Evolutionary conservation across 2,113 vertebrate species (phyloP).

Genomic region (Leptocoma aspasia): DNA sequence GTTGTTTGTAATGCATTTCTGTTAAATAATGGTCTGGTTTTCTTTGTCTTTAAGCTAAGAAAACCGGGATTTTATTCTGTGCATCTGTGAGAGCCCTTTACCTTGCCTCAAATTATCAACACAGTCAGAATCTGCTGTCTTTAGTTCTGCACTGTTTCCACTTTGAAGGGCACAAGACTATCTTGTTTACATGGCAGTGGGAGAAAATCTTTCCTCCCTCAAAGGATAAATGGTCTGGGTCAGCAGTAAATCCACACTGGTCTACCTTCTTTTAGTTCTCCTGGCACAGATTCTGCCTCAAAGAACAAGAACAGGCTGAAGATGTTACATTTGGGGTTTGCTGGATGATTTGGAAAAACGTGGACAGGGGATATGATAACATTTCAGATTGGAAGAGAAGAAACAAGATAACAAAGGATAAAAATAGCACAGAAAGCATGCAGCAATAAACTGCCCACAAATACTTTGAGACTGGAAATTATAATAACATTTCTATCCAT

Average conservation of each 20-base stretch:
- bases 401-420: not conserved
- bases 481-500: not conserved
- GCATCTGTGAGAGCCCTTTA: not conserved
- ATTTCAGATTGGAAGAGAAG: not conserved
- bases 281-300: not conserved
- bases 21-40: not conserved
- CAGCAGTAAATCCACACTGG: not conserved
- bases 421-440: constrained; percentile 14
- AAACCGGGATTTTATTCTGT: not conserved
- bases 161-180: not conserved
- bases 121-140: not conserved
- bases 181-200: not conserved
- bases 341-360: not conserved
- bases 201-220: not conserved
- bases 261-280: not conserved
- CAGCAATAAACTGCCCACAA: not conserved
- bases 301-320: not conserved
- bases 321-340: not conserved
- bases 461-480: not conserved
- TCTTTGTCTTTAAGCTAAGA: not conserved
- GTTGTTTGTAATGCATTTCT: not conserved
- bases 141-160: not conserved
- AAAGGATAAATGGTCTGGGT: not conserved
- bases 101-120: not conserved
- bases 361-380: not conserved